Evolutionary conservation across 1,140 invertebrate species (phyloP).

Genomic region (Mamestra configurata): DNA sequence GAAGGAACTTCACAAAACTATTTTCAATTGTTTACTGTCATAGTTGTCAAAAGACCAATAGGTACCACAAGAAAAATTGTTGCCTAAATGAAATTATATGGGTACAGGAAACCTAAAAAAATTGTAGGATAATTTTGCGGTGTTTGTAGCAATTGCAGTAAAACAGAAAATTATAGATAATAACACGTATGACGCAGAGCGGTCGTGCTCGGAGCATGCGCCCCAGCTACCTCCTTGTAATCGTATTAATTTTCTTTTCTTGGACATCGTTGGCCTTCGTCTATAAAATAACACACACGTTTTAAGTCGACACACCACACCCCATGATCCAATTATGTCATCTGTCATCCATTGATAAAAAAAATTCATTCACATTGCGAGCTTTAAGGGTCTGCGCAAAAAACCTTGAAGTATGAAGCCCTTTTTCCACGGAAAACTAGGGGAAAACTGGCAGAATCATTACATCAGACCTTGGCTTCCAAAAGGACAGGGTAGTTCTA

Average conservation of each 20-base stretch:
- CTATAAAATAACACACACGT: slow-evolving; percentile 29
- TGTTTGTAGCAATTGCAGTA: slow-evolving; percentile 17
- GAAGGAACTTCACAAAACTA: too few relatives aligned
- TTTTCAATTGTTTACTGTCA: neutral
- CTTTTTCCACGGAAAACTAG: neutral
- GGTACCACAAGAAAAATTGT: too few relatives aligned
- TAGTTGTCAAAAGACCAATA: neutral
- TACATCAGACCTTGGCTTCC: neutral
- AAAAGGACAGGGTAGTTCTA: neutral
- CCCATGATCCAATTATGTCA: slow-evolving; percentile 7
- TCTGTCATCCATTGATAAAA: slow-evolving; percentile 31
- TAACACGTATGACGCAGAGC: slow-evolving; percentile 73
- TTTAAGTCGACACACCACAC: slow-evolving; percentile 18
- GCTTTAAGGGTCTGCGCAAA: slow-evolving; percentile 3
- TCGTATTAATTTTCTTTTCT: slow-evolving; percentile 64
- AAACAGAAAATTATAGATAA: slow-evolving; percentile 46
- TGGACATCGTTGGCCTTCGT: slow-evolving; percentile 23
- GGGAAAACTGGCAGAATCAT: neutral
- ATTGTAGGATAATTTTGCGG: neutral
- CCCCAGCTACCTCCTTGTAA: slow-evolving; percentile 60
- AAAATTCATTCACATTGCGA: slow-evolving; percentile 12
- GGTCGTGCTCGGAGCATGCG: slow-evolving; percentile 65
- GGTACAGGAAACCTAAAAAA: too few relatives aligned
- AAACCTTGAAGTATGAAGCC: neutral
- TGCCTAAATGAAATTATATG: too few relatives aligned